These are phyloP conservation scores for Poecilia velifera DNA, from an alignment of 2,797 vertebrate species.

Conservation along the genomic window DNA sequence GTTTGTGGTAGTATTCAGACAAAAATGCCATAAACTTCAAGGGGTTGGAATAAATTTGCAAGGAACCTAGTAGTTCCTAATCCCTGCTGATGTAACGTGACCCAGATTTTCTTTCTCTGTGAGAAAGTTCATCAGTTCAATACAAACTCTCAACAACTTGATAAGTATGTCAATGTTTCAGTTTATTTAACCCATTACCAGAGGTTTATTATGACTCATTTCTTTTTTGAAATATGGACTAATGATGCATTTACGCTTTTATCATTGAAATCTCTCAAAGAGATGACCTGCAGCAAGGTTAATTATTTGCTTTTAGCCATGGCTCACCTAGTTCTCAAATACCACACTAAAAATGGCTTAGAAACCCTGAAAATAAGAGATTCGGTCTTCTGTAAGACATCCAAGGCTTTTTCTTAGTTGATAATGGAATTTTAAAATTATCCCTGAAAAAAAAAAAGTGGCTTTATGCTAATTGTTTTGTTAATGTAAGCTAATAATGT, in stretches of 20 bases:
- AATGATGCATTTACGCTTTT: constrained; percentile 22
- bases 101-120: not conserved
- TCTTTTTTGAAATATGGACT: not conserved
- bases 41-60: not conserved
- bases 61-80: not conserved
- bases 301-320: constrained; percentile 24
- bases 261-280: constrained; percentile 41
- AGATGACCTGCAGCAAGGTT: constrained; percentile 17
- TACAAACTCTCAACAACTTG: not conserved
- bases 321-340: constrained; percentile 8
- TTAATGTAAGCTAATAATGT: not conserved
- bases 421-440: not conserved
- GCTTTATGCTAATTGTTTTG: not conserved
- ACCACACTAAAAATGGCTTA: constrained; percentile 11
- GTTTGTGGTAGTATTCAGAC: not conserved
- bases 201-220: constrained; percentile 12
- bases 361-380: not conserved
- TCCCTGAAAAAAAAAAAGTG: not conserved
- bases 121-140: not conserved
- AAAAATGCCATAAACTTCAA: not conserved
- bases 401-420: not conserved
- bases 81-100: not conserved
- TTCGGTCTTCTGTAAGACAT: not conserved
- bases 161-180: not conserved
- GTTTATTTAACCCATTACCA: not conserved